Evolutionary conservation across 2,797 vertebrate species (phyloP).

Genomic region (Chrosomus eos): DNA sequence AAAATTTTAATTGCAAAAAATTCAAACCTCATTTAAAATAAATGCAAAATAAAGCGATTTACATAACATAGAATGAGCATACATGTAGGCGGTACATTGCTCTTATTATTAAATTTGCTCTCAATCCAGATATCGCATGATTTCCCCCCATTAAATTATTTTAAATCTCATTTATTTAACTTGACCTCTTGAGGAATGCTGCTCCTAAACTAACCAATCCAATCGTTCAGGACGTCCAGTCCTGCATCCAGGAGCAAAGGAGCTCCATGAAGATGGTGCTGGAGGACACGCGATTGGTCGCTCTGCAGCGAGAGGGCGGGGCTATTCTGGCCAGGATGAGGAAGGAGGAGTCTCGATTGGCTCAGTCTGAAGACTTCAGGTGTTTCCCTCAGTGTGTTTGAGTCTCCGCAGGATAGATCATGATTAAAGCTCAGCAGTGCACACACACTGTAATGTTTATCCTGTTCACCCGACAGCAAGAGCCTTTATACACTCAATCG

Average conservation of each 20-base stretch:
- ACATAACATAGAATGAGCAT: neutral
- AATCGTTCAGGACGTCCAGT: conserved; percentile 78
- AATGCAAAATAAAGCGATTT: neutral
- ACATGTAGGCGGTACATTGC: no score
- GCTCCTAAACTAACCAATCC: neutral
- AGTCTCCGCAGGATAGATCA: neutral
- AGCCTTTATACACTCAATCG: neutral
- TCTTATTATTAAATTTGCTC: no score
- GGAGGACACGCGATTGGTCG: conserved; percentile 81
- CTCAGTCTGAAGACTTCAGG: conserved; percentile 81
- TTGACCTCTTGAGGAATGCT: neutral
- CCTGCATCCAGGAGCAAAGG: conserved; percentile 80
- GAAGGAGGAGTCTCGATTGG: conserved; percentile 76
- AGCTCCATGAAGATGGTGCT: conserved; percentile 88
- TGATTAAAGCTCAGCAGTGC: neutral
- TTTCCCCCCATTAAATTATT: neutral
- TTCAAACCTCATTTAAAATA: neutral
- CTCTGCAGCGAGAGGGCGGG: conserved; percentile 87
- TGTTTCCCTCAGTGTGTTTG: conserved; percentile 46
- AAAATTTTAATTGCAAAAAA: neutral
- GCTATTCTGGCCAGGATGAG: conserved; percentile 84
- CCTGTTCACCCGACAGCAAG: neutral
- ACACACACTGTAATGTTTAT: no score
- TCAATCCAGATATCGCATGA: no score
- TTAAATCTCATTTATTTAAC: neutral